phyloP scores from a whole-genome alignment of 1,140 invertebrate species.

The Harlomillsia oculata region DNA sequence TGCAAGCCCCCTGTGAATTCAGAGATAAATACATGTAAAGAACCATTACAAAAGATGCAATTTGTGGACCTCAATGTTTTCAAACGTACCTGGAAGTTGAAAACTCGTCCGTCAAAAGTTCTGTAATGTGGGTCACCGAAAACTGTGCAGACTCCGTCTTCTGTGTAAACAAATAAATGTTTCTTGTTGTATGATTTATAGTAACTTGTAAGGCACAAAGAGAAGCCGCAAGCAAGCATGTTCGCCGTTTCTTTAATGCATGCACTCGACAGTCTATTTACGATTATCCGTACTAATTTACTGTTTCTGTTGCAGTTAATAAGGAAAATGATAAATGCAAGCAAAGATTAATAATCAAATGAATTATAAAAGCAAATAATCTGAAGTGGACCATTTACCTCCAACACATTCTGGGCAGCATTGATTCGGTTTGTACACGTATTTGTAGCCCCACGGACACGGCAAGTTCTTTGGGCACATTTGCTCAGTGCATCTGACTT shows the following conservation, averaged over 20 bases:
- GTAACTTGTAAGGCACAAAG: background rate
- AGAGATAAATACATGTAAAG: background rate
- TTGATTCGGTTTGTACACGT: slow-evolving; percentile 59
- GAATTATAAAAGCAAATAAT: background rate
- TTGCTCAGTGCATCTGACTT: slow-evolving; percentile 66
- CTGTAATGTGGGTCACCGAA: slow-evolving; percentile 89
- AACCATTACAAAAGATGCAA: background rate
- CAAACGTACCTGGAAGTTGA: slow-evolving; percentile 61
- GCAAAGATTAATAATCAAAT: background rate
- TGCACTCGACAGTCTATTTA: too few relatives aligned
- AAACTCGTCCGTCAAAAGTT: slow-evolving; percentile 84
- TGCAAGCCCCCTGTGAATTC: slow-evolving; percentile 58
- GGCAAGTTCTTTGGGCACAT: slow-evolving; percentile 54
- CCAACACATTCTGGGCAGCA: slow-evolving; percentile 80
- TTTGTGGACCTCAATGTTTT: background rate
- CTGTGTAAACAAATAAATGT: slow-evolving; percentile 43
- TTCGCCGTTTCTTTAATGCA: too few relatives aligned
- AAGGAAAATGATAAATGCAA: background rate
- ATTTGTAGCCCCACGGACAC: slow-evolving; percentile 61
- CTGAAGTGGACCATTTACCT: slow-evolving; percentile 44
- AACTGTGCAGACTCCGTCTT: slow-evolving; percentile 77
- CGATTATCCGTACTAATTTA: background rate
- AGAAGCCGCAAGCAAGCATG: background rate
- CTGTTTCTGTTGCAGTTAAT: background rate
- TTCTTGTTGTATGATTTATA: background rate